Base-by-base conservation (phyloP, 2,113 vertebrate genomes). In the Trichomycterus rosablanca region DNA sequence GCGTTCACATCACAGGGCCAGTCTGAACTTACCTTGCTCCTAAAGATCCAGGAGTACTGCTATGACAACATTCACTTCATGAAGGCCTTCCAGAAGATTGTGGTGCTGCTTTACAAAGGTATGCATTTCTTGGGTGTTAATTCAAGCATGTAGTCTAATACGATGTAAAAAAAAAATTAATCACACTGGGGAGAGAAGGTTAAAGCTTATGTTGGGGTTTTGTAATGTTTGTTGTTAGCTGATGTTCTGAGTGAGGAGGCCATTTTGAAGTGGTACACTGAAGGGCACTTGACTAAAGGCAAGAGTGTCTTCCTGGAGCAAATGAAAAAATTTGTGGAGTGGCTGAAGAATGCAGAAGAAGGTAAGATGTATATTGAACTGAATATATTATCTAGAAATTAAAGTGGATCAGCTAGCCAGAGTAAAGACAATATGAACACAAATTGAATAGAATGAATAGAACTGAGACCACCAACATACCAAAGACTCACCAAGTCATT, bases 31-130 rank as follows among this genome's bases (percentile, higher is more conserved):
- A 97, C 91, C 67, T 92, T 99, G 81, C 88, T 99, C 78, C 82
- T 96, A 81, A 99, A 98, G 92, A 93, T 99, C 83, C 96, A 99
- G 83, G 96, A 99, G 87, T 99, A 99, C 79, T 99, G 96, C 88
- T 99, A 99, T 10, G 96, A 98, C 79, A 99, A 99, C 87, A 98
- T 98, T 85, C 93, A 98, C 82, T 99, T 99, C 90, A 99, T 99
- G 94, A 99, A 97, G 80, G 90, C 96, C 86, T 99, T 99, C 80
- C 94, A 97, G 91, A 99, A 99, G 92, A 99, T 98, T 59, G 94
- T 98, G 86, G 94, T 99, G 90, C 95, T 99, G 72, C 95, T 99
- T 82, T 98, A 98, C 72, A 98, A 98, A 97, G 95, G 96, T 99
- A 0, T 8, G 34, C 7, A 4, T 37, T 3, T 37, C 26, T 4